Evolutionary conservation across 2,888 invertebrate genomes (phyloP).

Genomic region (Lamellibrachia columna): DNA sequence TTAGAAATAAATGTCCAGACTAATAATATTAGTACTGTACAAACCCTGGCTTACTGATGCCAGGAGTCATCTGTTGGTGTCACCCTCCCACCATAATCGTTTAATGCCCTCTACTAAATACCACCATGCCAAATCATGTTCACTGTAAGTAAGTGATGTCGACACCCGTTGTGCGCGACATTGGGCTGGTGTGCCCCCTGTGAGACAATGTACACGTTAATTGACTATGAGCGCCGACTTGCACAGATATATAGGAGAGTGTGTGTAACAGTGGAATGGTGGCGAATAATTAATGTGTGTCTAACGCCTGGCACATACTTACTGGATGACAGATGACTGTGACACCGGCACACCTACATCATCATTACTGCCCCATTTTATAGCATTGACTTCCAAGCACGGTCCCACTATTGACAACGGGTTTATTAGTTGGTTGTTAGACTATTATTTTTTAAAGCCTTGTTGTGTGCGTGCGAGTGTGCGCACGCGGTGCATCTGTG

Average conservation of each 20-base stretch:
- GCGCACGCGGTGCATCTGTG: not conserved
- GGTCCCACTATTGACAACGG: not conserved
- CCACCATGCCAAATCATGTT: not conserved
- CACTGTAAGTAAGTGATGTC: not conserved
- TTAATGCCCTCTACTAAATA: not conserved
- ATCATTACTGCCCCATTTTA: constrained; percentile 10
- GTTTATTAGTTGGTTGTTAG: not conserved
- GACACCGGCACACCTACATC: constrained; percentile 8
- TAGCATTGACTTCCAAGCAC: not conserved
- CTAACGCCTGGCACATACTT: not conserved
- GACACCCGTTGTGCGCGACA: not conserved
- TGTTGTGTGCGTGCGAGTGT: not conserved
- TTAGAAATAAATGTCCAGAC: not conserved
- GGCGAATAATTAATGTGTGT: constrained; percentile 8
- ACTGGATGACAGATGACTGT: not conserved
- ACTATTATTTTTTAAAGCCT: not conserved
- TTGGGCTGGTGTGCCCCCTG: not conserved
- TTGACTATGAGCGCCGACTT: not conserved
- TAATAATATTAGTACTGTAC: not conserved
- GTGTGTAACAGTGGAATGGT: not conserved
- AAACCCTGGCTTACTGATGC: constrained; percentile 4
- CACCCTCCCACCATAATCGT: not conserved
- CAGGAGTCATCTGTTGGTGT: not conserved
- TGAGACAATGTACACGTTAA: not conserved
- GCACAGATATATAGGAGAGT: not conserved